phyloP scores from a whole-genome alignment of 1,140 invertebrate species.

The Manduca sexta region DNA sequence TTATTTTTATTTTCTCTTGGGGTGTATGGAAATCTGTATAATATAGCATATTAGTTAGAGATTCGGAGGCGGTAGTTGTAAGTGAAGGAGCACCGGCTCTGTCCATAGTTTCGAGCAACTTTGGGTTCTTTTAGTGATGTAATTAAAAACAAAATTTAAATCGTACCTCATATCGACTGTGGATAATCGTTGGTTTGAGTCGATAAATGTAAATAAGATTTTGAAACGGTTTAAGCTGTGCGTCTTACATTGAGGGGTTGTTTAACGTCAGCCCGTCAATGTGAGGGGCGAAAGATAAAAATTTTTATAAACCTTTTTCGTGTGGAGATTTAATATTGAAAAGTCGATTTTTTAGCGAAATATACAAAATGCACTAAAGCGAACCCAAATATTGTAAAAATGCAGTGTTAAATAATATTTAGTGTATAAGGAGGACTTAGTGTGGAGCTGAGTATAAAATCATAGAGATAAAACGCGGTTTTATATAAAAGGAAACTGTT shows the following conservation, averaged over 20 bases:
- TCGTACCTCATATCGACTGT: too few species aligned
- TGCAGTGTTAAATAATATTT: constrained; percentile 41
- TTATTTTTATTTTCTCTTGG: constrained; percentile 49
- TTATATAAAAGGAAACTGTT: constrained; percentile 11
- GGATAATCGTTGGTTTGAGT: too few species aligned
- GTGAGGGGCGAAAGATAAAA: too few species aligned
- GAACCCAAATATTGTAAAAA: constrained; percentile 55
- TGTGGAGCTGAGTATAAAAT: constrained; percentile 2
- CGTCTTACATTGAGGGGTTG: too few species aligned
- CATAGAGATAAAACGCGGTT: constrained; percentile 13
- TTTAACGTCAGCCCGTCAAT: too few species aligned
- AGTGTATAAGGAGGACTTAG: constrained; percentile 1
- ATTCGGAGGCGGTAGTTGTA: constrained; percentile 52
- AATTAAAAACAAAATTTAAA: constrained; percentile 16
- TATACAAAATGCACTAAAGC: constrained; percentile 35
- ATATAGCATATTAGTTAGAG: constrained; percentile 61
- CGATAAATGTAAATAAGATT: too few species aligned
- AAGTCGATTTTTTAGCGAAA: constrained; percentile 2
- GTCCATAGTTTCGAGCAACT: constrained; percentile 43
- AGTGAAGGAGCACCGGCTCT: constrained; percentile 38
- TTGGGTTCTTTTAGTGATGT: constrained; percentile 53
- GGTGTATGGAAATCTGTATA: constrained; percentile 67
- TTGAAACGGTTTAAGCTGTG: too few species aligned
- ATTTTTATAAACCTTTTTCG: not conserved
- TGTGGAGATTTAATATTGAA: not conserved